These are phyloP conservation scores for Motacilla alba DNA, from an alignment of 2,113 vertebrate species.

Conservation along the genomic window DNA sequence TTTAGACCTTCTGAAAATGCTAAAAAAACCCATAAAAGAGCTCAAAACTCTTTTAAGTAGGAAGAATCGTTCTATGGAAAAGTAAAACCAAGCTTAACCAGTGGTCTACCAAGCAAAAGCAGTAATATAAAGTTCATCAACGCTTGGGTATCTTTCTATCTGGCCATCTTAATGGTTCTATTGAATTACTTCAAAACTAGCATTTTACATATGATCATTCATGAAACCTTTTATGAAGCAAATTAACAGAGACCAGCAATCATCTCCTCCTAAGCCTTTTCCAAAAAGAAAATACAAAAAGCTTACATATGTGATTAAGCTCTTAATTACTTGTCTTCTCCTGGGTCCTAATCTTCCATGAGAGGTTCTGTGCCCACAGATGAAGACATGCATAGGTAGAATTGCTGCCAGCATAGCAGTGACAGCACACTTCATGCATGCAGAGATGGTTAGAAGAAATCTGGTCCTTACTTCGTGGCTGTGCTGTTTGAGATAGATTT, in stretches of 20 bases:
- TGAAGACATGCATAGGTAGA: neutral
- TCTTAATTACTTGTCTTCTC: neutral
- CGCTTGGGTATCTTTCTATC: neutral
- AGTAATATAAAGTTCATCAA: neutral
- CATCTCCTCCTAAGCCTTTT: neutral
- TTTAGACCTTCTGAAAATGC: neutral
- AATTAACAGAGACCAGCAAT: neutral
- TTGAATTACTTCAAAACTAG: neutral
- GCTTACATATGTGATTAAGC: neutral
- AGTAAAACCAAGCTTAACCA: neutral
- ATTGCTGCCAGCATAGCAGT: neutral
- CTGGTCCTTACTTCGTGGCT: neutral
- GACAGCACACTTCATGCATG: neutral
- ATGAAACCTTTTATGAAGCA: neutral
- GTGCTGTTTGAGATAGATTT: neutral
- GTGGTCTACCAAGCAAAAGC: neutral
- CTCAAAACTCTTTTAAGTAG: neutral
- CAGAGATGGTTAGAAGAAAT: neutral
- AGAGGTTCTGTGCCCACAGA: neutral
- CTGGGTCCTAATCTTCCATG: neutral
- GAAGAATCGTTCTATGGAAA: neutral
- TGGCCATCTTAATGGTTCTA: neutral
- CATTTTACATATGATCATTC: neutral
- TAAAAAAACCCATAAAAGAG: neutral
- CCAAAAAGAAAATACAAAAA: neutral